phyloP scores from a whole-genome alignment of 2,888 invertebrate species.

The Mesoligia furuncula region DNA sequence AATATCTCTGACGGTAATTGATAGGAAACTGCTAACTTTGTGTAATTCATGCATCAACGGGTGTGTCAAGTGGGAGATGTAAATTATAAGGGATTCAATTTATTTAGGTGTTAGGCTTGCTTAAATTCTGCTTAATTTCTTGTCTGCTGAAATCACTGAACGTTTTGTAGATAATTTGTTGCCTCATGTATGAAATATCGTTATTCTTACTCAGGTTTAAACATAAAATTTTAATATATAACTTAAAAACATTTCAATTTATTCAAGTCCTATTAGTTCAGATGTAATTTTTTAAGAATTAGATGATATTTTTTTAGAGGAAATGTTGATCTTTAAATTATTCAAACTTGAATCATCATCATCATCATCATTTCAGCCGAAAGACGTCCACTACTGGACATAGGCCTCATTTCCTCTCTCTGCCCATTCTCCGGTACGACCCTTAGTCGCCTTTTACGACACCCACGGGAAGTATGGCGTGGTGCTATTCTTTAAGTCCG shows the following conservation, averaged over 20 bases:
- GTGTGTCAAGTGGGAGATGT: constrained; percentile 27
- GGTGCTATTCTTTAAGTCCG: too few relatives aligned
- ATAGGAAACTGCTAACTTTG: constrained; percentile 57
- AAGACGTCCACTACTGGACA: too few relatives aligned
- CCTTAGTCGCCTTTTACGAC: too few relatives aligned
- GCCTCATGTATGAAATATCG: not conserved
- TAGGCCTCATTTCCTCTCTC: too few relatives aligned
- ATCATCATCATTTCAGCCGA: too few relatives aligned
- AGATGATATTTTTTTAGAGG: not conserved
- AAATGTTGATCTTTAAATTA: not conserved
- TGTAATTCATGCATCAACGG: constrained; percentile 48
- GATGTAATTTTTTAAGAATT: not conserved
- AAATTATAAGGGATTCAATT: constrained; percentile 27
- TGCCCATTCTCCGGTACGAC: too few relatives aligned
- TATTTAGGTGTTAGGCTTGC: not conserved
- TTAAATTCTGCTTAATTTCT: not conserved
- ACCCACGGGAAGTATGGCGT: too few relatives aligned
- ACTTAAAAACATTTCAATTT: too few relatives aligned
- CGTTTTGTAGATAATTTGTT: not conserved
- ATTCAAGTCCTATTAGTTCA: not conserved
- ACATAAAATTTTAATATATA: not conserved
- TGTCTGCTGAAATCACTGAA: not conserved
- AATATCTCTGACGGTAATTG: constrained; percentile 56
- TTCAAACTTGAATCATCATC: not conserved
- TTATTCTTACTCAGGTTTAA: not conserved